These are phyloP conservation scores for Liolophura sinensis DNA, from an alignment of 1,140 invertebrate species.

Conservation along the genomic window DNA sequence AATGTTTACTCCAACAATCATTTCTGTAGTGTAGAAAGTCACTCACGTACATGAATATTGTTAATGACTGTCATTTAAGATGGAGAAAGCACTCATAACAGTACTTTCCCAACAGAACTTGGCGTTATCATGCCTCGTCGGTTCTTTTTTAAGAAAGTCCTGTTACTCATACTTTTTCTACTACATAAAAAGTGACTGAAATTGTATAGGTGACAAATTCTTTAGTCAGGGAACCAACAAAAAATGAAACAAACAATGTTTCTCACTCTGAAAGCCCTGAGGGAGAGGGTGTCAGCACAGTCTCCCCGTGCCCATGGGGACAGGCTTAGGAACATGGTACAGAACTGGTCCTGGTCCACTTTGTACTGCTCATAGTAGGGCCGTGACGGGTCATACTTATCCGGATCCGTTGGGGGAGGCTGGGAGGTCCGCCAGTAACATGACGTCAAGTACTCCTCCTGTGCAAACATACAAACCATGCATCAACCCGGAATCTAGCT, in stretches of 20 bases:
- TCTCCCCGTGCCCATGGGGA: constrained; percentile 87
- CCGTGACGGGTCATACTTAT: constrained; percentile 61
- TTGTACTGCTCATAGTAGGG: constrained; percentile 82
- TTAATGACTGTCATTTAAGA: too few species aligned
- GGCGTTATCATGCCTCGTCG: too few species aligned
- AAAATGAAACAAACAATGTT: background rate
- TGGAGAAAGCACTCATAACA: too few species aligned
- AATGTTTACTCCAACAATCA: too few species aligned
- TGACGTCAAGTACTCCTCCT: constrained; percentile 72
- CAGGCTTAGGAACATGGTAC: constrained; percentile 78
- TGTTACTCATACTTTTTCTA: too few species aligned
- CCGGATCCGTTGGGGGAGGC: constrained; percentile 45
- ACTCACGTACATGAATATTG: too few species aligned
- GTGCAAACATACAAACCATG: constrained; percentile 7
- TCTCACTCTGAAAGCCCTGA: constrained; percentile 82
- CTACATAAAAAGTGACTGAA: too few species aligned
- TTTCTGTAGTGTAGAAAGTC: too few species aligned
- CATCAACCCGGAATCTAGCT: too few species aligned
- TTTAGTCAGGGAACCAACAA: background rate
- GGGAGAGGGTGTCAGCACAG: constrained; percentile 75
- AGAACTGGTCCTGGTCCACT: constrained; percentile 89
- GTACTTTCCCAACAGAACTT: too few species aligned
- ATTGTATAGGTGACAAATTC: too few species aligned
- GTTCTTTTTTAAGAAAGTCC: too few species aligned
- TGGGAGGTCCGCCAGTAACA: constrained; percentile 58